A percentile compares a stretch with the other conserved stretches of the same genome.
Evolutionary conservation across 2,797 vertebrate species (phyloP).

Genomic region (Sebastes oblongus): DNA sequence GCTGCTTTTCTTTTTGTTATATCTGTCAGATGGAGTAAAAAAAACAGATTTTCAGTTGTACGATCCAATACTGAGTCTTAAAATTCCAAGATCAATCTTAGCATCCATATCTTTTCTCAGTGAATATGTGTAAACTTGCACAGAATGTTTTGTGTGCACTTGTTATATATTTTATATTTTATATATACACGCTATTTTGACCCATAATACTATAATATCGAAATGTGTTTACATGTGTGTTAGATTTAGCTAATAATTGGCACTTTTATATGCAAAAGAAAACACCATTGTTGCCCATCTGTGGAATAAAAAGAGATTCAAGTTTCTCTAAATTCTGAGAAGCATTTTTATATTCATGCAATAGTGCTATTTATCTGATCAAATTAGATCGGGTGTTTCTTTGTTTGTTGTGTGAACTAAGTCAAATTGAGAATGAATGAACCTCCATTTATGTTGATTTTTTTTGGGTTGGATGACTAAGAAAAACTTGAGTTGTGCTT

Average conservation of each 20-base stretch:
- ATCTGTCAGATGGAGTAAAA: background rate
- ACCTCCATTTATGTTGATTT: no score
- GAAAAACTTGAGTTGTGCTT: no score
- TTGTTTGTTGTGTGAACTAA: no score
- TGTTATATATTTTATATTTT: background rate
- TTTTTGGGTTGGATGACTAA: no score
- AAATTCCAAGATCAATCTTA: background rate
- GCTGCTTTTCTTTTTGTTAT: background rate
- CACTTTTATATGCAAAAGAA: background rate
- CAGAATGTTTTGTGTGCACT: background rate
- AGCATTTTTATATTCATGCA: background rate
- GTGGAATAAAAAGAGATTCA: no score
- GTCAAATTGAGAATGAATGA: no score
- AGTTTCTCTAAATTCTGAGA: no score
- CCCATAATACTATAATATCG: background rate
- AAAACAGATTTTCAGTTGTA: background rate
- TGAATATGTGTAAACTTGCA: background rate
- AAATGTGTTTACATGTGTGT: background rate
- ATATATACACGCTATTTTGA: background rate
- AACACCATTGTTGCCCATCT: no score
- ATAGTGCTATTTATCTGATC: background rate
- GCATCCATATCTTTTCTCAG: background rate
- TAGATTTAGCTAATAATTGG: background rate
- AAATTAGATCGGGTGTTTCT: background rate
- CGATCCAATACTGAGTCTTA: background rate